A percentile compares a stretch with the other conserved stretches of the same genome.
Evolutionary conservation across 2,113 vertebrate genomes (phyloP).

Genomic region (mouse (Mus musculus)): DNA sequence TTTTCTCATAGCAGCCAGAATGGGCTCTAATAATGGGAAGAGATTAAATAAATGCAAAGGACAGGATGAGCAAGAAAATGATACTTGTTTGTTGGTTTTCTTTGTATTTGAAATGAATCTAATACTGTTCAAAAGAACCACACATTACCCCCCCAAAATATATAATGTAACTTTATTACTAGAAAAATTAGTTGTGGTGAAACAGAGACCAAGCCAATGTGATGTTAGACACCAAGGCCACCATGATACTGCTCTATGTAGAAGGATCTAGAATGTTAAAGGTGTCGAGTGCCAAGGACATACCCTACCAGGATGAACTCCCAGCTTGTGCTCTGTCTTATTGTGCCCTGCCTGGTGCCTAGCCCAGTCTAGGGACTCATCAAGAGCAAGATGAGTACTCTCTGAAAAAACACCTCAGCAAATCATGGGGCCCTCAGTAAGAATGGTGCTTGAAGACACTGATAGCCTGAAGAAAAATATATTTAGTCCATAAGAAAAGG

Average conservation of each 20-base stretch:
- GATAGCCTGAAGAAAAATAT: not conserved
- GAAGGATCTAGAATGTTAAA: not conserved
- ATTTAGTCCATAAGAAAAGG: not conserved
- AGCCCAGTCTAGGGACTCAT: too few species aligned
- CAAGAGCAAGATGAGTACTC: not conserved
- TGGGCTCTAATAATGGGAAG: not conserved
- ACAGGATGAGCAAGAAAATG: not conserved
- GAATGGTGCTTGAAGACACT: not conserved
- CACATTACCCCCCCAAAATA: not conserved
- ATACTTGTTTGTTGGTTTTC: not conserved
- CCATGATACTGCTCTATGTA: not conserved
- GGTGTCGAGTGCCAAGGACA: not conserved
- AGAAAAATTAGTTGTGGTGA: not conserved
- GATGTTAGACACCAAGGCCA: not conserved
- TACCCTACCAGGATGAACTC: not conserved
- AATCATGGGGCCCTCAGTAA: not conserved
- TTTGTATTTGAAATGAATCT: constrained; percentile 20
- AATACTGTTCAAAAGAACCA: not conserved
- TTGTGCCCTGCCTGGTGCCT: not conserved
- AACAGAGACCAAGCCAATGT: not conserved
- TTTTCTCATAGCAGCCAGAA: not conserved
- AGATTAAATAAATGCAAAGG: not conserved
- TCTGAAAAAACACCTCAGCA: not conserved
- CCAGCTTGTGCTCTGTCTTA: not conserved
- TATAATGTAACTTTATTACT: not conserved